Percentiles rank a stretch among this genome's conserved stretches.
Conservation (phyloP, 2,113 vertebrate genomes). For the Ibidorhyncha struthersii region DNA sequence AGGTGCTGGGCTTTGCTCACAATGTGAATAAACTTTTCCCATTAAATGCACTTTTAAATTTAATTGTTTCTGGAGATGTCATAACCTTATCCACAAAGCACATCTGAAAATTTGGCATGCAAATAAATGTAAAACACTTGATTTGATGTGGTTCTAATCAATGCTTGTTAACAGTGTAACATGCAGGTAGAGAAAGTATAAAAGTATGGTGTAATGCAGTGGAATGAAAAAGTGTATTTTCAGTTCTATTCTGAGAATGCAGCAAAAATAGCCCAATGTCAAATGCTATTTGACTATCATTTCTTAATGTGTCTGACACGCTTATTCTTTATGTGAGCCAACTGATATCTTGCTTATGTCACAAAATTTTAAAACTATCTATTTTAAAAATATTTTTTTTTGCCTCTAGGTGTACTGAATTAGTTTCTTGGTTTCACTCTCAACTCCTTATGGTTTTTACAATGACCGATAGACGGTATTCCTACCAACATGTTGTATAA, state of each 20-base stretch:
- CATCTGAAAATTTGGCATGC: neutral
- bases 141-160: neutral
- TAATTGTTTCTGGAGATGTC: neutral
- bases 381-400: neutral
- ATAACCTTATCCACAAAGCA: neutral
- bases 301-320: conserved; percentile 24
- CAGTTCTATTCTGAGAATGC: conserved; percentile 6
- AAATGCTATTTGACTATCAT: conserved; percentile 29
- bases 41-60: neutral
- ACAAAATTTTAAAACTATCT: neutral
- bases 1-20: neutral
- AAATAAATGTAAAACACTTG: neutral
- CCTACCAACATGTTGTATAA: neutral
- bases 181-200: neutral
- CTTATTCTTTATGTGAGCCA: conserved; percentile 12
- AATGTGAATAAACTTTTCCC: neutral
- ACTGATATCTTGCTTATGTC: conserved; percentile 10
- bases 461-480: neutral
- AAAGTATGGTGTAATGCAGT: neutral
- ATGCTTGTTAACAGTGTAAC: neutral
- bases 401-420: neutral
- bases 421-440: neutral
- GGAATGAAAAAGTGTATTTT: neutral
- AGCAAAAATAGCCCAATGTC: conserved; percentile 57
- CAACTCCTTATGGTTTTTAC: neutral